Evolutionary conservation across 2,113 vertebrate genomes (phyloP), one percentile per base, ranked within the genome.

Genomic region (Petrocephalus microphthalmus): DNA sequence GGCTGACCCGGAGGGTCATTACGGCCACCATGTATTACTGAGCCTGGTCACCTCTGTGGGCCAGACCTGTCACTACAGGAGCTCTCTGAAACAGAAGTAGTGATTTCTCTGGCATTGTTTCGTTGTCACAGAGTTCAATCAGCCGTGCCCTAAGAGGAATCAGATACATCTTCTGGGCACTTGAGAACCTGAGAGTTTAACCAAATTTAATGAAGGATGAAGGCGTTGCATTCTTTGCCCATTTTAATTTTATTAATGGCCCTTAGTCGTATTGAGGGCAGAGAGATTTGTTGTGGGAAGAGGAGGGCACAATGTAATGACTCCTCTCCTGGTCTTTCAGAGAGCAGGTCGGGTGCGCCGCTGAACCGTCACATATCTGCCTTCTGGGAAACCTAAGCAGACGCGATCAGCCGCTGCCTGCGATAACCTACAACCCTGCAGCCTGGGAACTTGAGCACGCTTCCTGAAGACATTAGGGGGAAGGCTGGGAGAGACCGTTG

Each of bases 21-120:
- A 67, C 25, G 25, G 25, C 60, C 60, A 13, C 60, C n/a, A n/a
- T 85, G 74, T 89, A 87, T 33, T 87, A 88, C 90, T 93, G 87
- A 94, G 5, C 33, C 13, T 1, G 71, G 71, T 78, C 71, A 78
- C 71, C 33, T 78, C 71, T 78, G 71, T 42, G 13, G 71, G 33
- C 13, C 71, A 78, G 71, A 78, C 71, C 71, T 78, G 71, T 78
- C 71, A 78, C 71, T 37, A 78, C 33, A 15, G 71, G 71, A 78
- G 11, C 71, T 37, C 71, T 78, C 13, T 19, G 71, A 42, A 78
- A 78, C 71, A 78, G 33, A 37, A 19, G 29, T n/a, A 19, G n/a
- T 33, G 71, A 17, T 78, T 78, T 42, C 71, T 78, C 71, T 78
- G 60, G 10, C 60, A 29, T 67, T 67, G 71, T 78, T 37, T 37